Conservation (phyloP, 1,140 invertebrate species). For the Nasonia vitripennis region DNA sequence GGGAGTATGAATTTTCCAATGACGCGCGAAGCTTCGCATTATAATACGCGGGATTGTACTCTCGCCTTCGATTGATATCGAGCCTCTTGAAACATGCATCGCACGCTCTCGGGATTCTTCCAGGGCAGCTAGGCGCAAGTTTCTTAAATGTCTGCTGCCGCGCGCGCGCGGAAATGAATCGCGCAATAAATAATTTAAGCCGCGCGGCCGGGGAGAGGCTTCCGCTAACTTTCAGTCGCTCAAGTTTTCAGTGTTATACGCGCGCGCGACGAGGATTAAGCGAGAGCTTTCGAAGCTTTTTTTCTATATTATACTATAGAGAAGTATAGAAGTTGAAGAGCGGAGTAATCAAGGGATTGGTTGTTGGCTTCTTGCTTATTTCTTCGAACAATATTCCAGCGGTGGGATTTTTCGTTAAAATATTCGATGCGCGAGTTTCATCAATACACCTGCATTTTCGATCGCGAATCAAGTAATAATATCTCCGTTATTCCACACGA, state of each 20-base stretch:
- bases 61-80: background rate
- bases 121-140: background rate
- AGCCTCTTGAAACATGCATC: background rate
- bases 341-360: too few relatives aligned
- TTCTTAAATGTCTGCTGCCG: slow-evolving; percentile 37
- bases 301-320: too few relatives aligned
- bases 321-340: too few relatives aligned
- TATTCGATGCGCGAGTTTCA: too few relatives aligned
- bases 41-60: background rate
- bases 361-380: too few relatives aligned
- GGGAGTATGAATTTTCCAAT: background rate
- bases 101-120: background rate
- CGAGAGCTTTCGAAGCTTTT: slow-evolving; percentile 35
- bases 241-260: slow-evolving; percentile 54
- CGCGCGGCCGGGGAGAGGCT: background rate
- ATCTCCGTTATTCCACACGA: too few relatives aligned
- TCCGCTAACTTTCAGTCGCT: slow-evolving; percentile 59
- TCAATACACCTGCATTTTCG: too few relatives aligned
- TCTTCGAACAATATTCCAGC: too few relatives aligned
- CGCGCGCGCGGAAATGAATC: slow-evolving; percentile 49
- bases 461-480: too few relatives aligned
- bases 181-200: slow-evolving; percentile 63
- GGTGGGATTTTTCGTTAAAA: too few relatives aligned
- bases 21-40: background rate
- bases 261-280: slow-evolving; percentile 56